Evolutionary conservation across 2,888 invertebrate genomes (phyloP), one percentile per base, ranked within the genome.

Genomic region (Ochropleura plecta): DNA sequence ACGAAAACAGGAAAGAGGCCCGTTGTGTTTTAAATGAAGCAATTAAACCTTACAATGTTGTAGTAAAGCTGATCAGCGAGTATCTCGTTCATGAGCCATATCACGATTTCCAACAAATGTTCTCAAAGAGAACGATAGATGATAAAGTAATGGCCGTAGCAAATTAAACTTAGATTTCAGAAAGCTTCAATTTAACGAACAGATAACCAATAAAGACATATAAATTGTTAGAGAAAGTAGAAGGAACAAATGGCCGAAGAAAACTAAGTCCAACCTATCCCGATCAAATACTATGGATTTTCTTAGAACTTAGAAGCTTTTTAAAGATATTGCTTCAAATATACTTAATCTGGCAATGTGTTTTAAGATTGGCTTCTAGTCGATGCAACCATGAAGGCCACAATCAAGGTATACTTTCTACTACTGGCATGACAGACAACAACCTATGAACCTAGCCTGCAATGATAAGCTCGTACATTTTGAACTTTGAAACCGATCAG

Each of bases 1-100:
- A 73, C 70, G 70, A 76, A 76, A 73, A 82, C 82, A 76, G 82
- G 85, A 82, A 84, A 82, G 81, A 67, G 73, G 77, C 60, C 82
- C 81, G 82, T 84, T 84, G 76, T 57, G 59, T 76, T 73, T 40
- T 64, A 73, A 76, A 81, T 70, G 76, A 64, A 76, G 67, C 70
- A 68, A 81, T 76, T 73, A 73, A 67, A 65, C 44, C 20, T 5
- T 64, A 70, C 67, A 70, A 71, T 66, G 65, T 81, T 55, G 48
- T 66, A 48, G 49, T 48, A 53, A 74, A 69, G n/a, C 42, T 66
- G 71, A 65, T 62, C 69, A 46, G 53, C 62, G 14, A 62, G 53
- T 49, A 51, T 75, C 67, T 55, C 18, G 59, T 70, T 67, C 40
- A 55, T 65, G n/a, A 12, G 10, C 42, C 30, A n/a, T 51, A n/a